A percentile compares a stretch with the other conserved stretches of the same genome.
These are phyloP conservation scores for Psittacula cyanocephala DNA, from an alignment of 2,113 vertebrate genomes.

Conservation along the genomic window DNA sequence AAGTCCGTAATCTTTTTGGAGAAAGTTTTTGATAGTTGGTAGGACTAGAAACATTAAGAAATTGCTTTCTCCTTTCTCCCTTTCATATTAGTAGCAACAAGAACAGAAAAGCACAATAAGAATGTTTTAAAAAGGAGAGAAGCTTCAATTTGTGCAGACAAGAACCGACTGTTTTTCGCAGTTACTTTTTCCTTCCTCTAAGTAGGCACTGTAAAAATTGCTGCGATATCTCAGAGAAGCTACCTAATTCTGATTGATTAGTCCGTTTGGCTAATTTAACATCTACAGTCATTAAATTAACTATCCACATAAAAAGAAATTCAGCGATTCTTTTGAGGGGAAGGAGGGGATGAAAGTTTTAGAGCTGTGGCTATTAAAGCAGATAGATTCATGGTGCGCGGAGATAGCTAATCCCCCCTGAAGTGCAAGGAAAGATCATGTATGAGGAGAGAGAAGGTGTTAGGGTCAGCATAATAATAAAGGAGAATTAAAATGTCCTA, in stretches of 20 bases:
- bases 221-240: not conserved
- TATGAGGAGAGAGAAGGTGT: not conserved
- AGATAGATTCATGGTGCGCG: not conserved
- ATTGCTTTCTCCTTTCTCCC: not conserved
- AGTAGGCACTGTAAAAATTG: not conserved
- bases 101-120: not conserved
- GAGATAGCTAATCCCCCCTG: not conserved
- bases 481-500: not conserved
- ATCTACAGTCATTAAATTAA: slow-evolving; percentile 14
- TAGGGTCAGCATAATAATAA: not conserved
- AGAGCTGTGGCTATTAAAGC: not conserved
- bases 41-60: not conserved
- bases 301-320: not conserved
- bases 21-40: not conserved
- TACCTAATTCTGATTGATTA: not conserved
- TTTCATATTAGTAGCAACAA: not conserved
- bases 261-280: not conserved
- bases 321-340: not conserved
- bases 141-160: not conserved
- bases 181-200: not conserved
- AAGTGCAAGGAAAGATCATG: not conserved
- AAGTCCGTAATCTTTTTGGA: not conserved
- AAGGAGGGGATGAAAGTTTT: not conserved
- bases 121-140: not conserved
- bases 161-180: not conserved